Conservation (phyloP, 1,140 invertebrate species). For the Macrostomum lignano region DNA sequence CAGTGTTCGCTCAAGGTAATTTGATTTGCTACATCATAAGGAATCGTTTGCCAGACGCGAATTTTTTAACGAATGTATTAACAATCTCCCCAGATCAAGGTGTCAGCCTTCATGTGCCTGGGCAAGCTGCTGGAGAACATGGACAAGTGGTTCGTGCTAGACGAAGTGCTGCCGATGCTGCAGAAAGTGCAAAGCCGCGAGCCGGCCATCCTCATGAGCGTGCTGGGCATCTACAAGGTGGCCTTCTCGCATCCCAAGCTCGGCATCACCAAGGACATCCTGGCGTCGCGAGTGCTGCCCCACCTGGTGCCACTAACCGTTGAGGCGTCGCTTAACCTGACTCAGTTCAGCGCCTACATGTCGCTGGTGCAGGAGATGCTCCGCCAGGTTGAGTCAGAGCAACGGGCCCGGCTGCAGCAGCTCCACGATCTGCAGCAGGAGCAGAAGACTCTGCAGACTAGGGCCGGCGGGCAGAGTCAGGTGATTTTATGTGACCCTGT, state of each 20-base stretch:
- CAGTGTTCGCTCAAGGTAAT: slow-evolving; percentile 29
- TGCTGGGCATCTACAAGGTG: slow-evolving; percentile 72
- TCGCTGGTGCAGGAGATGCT: slow-evolving; percentile 63
- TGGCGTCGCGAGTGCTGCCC: slow-evolving; percentile 66
- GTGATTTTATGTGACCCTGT: slow-evolving; percentile 8
- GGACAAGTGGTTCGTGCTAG: slow-evolving; percentile 78
- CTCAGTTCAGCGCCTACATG: slow-evolving; percentile 54
- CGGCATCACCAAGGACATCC: slow-evolving; percentile 67
- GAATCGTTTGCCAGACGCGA: background rate
- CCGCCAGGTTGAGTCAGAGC: slow-evolving; percentile 52
- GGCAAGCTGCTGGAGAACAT: slow-evolving; percentile 68
- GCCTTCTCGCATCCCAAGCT: slow-evolving; percentile 60
- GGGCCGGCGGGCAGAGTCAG: background rate
- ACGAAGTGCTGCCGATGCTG: slow-evolving; percentile 69
- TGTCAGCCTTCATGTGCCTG: slow-evolving; percentile 68
- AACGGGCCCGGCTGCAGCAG: slow-evolving; percentile 58
- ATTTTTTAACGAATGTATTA: slow-evolving; percentile 2
- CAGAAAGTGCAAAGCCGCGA: slow-evolving; percentile 67
- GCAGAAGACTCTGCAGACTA: slow-evolving; percentile 33
- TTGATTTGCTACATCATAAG: background rate
- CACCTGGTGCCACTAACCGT: slow-evolving; percentile 73
- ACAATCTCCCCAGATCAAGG: slow-evolving; percentile 37
- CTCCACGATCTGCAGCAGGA: slow-evolving; percentile 60
- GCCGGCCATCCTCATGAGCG: slow-evolving; percentile 78
- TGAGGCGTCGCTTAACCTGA: slow-evolving; percentile 60